phyloP scores from a whole-genome alignment of 2,113 vertebrate species.

The Amphiprion ocellaris region DNA sequence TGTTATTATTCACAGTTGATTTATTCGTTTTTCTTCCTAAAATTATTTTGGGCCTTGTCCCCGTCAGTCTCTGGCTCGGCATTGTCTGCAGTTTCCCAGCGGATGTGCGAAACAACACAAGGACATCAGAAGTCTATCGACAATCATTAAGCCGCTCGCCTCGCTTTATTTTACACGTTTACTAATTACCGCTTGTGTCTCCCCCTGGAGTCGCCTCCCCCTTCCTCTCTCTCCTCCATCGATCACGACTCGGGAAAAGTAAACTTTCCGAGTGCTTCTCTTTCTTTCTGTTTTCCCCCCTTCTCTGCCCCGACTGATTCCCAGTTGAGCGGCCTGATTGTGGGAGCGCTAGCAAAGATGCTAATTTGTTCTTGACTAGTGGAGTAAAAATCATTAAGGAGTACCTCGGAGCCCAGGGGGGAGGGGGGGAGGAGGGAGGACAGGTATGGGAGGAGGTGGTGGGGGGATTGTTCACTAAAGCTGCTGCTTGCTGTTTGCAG shows the following conservation, averaged over 20 bases:
- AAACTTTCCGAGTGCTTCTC: constrained; percentile 60
- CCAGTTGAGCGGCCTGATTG: constrained; percentile 65
- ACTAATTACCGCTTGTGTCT: constrained; percentile 66
- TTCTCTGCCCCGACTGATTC: constrained; percentile 58
- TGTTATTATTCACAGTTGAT: too few relatives aligned
- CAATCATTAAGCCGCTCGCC: constrained; percentile 62
- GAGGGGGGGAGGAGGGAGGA: not conserved
- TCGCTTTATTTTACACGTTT: constrained; percentile 66
- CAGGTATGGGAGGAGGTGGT: constrained; percentile 33
- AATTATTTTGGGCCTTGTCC: not conserved
- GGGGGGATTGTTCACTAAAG: constrained; percentile 17
- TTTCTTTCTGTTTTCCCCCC: not conserved
- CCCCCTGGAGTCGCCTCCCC: constrained; percentile 30
- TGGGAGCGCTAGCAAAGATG: constrained; percentile 56
- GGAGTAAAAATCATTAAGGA: constrained; percentile 77
- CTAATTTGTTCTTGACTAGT: constrained; percentile 79
- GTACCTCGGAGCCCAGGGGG: constrained; percentile 49
- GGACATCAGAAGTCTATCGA: constrained; percentile 67
- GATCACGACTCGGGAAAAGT: constrained; percentile 67
- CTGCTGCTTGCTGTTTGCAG: constrained; percentile 31
- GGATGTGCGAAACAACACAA: constrained; percentile 44
- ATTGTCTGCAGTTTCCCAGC: constrained; percentile 30
- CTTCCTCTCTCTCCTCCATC: constrained; percentile 43
- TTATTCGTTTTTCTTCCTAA: not conserved
- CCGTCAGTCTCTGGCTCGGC: not conserved